Conservation (phyloP, 2,888 invertebrate species). For the Argynnis bischoffii region DNA sequence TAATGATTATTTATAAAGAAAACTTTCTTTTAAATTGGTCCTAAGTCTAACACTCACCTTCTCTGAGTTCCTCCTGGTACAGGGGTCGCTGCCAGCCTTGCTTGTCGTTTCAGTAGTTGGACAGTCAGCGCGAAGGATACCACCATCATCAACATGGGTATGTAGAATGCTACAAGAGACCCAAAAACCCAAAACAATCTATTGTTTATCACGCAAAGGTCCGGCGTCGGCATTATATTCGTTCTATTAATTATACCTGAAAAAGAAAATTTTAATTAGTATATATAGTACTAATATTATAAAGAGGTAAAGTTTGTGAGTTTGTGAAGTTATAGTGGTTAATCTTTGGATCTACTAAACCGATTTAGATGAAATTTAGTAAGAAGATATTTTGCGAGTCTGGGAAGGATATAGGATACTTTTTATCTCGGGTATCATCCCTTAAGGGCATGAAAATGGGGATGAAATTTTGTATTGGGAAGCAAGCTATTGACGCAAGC, state of each 20-base stretch:
- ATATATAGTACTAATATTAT: background rate
- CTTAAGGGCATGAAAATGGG: too few relatives aligned
- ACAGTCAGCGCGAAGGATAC: conserved; percentile 95
- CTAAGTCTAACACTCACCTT: conserved; percentile 51
- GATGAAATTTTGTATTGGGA: too few relatives aligned
- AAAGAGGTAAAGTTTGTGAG: too few relatives aligned
- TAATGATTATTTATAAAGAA: too few relatives aligned
- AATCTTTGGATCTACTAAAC: too few relatives aligned
- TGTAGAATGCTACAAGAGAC: conserved; percentile 95
- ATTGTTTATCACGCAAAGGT: conserved; percentile 91
- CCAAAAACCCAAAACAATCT: conserved; percentile 94
- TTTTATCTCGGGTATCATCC: too few relatives aligned
- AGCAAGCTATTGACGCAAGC: too few relatives aligned
- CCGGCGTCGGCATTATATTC: conserved; percentile 91
- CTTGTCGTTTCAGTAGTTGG: conserved; percentile 90
- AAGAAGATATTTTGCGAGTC: too few relatives aligned
- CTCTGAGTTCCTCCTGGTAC: conserved; percentile 73
- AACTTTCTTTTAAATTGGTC: background rate
- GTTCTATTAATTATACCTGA: conserved; percentile 88
- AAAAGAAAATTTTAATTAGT: background rate
- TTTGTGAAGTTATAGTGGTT: too few relatives aligned
- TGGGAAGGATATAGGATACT: too few relatives aligned
- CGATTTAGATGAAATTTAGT: too few relatives aligned
- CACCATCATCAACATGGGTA: conserved; percentile 97
- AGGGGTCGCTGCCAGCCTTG: conserved; percentile 84